Evolutionary conservation across 2,113 vertebrate species (phyloP), one percentile per base, ranked within the genome.

Genomic region (Xiphophorus hellerii): DNA sequence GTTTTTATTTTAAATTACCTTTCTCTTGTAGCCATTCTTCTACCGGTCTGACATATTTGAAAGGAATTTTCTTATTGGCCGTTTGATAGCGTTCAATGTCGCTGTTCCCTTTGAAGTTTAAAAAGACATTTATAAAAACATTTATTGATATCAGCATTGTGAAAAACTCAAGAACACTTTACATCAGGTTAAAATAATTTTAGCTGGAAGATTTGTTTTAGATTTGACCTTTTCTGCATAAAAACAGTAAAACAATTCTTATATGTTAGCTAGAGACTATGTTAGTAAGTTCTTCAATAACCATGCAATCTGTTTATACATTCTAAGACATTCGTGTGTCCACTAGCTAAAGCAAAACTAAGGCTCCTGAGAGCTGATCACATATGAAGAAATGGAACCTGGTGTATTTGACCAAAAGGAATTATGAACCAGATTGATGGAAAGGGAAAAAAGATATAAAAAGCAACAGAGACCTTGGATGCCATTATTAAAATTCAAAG

Each of bases 21-120:
- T 99, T 99, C 91, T 99, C 98, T 93, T 98, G 98, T 79, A 99
- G 97, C 96, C 98, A 99, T 86, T 99, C 98, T 82, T 99, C 98
- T 95, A 99, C 96, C 13, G 96, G 96, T 90, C 98, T 95, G 95
- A 96, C 90, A 94, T 98, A 97, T 97, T 99, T 99, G 96, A 98
- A 99, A 93, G 98, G 97, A 93, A 99, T 98, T 97, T 99, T 99
- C 97, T 97, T 97, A 96, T 96, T 99, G 95, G 96, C 97, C 96
- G 97, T 97, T 96, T 98, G 96, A 95, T 96, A 96, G 90, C 97
- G 97, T 94, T 99, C 97, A 94, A 96, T 96, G 96, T 99, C 98
- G 95, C 96, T 99, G 96, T 97, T 99, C 92, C 97, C 98, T 99
- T 97, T 95, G 96, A 97, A 97, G 96, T 90, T 92, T 90, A 87